These are phyloP conservation scores for Eurystomus glaucurus DNA, from an alignment of 2,797 vertebrate genomes.

Conservation along the genomic window DNA sequence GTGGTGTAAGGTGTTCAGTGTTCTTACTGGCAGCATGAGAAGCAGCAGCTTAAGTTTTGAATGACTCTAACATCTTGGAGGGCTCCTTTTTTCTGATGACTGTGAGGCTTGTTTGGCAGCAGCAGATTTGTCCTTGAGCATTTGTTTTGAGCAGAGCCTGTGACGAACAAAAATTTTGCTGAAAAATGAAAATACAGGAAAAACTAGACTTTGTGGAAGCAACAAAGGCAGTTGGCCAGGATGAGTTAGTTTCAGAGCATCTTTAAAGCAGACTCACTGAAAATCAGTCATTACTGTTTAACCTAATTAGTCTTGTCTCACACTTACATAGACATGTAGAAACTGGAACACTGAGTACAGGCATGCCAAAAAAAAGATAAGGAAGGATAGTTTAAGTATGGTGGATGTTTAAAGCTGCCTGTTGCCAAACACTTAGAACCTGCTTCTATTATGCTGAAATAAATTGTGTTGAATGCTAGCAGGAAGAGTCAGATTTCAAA, in stretches of 20 bases:
- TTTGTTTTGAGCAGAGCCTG: not conserved
- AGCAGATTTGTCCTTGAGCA: not conserved
- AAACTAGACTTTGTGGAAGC: not conserved
- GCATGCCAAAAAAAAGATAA: not conserved
- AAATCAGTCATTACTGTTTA: not conserved
- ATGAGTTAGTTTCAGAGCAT: not conserved
- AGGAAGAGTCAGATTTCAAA: not conserved
- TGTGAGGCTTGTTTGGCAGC: not conserved
- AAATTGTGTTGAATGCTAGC: not conserved
- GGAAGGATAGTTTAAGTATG: not conserved
- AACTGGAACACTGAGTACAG: not conserved
- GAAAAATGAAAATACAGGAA: not conserved
- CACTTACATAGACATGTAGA: not conserved
- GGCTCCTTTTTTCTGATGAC: not conserved
- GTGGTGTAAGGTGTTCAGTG: not conserved
- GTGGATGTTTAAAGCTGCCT: not conserved
- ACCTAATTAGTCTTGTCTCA: not conserved
- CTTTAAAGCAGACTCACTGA: not conserved
- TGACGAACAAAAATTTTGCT: not conserved
- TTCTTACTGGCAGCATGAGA: not conserved
- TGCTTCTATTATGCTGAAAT: not conserved
- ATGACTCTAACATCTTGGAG: not conserved
- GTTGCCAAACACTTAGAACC: not conserved
- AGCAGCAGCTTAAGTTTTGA: constrained; percentile 8
- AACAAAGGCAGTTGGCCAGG: not conserved